Evolutionary conservation across 2,113 vertebrate species (phyloP).

Genomic region (Garra rufa): DNA sequence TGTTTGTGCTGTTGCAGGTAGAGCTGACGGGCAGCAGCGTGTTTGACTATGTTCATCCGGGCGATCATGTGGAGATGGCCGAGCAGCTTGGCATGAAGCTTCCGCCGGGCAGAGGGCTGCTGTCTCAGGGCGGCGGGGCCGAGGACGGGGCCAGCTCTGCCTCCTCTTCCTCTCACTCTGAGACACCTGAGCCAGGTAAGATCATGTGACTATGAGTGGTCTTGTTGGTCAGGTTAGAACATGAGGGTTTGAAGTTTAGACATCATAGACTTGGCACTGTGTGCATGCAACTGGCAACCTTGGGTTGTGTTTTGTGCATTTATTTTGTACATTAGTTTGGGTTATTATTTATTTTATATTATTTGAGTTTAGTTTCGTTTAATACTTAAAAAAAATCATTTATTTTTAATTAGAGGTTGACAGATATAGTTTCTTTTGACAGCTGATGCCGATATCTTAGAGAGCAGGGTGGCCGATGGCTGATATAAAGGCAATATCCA

Average conservation of each 20-base stretch:
- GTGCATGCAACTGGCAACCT: not conserved
- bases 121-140: slow-evolving; percentile 86
- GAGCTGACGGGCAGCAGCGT: slow-evolving; percentile 99
- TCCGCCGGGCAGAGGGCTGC: slow-evolving; percentile 90
- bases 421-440: too few species aligned
- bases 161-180: slow-evolving; percentile 95
- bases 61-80: slow-evolving; percentile 98
- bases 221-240: not conserved
- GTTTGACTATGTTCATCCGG: slow-evolving; percentile 98
- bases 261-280: too few species aligned
- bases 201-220: slow-evolving; percentile 14
- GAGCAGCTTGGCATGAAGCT: slow-evolving; percentile 99
- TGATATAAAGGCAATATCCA: too few species aligned
- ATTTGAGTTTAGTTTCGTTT: not conserved
- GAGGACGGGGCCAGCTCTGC: slow-evolving; percentile 95
- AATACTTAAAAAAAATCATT: too few species aligned
- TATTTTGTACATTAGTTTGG: too few species aligned
- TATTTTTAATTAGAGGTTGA: too few species aligned
- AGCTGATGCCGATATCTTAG: too few species aligned
- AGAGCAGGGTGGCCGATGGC: too few species aligned
- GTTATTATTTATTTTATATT: not conserved
- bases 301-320: not conserved
- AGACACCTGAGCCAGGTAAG: slow-evolving; percentile 98
- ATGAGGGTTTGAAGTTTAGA: not conserved
- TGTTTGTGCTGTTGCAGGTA: slow-evolving; percentile 79